A percentile compares a stretch with the other conserved stretches of the same genome.
Evolutionary conservation across 2,797 vertebrate genomes (phyloP).

Genomic region (Ceyx erithaca): DNA sequence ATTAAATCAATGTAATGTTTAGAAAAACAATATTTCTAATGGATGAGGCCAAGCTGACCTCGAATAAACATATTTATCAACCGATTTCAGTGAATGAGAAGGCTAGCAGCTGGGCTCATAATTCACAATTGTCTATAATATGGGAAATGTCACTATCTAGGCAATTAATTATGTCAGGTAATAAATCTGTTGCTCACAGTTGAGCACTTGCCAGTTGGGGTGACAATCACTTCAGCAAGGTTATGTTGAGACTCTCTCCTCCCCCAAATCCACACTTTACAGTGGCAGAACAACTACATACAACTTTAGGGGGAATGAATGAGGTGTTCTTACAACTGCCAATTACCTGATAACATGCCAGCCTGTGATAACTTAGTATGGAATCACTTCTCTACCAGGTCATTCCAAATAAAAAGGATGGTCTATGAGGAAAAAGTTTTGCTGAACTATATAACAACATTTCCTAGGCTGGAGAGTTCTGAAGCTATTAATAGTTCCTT

Average conservation of each 20-base stretch:
- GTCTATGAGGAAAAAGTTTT: neutral
- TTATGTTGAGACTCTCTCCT: conserved; percentile 17
- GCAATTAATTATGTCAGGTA: conserved; percentile 91
- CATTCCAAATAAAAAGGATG: neutral
- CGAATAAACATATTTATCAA: conserved; percentile 92
- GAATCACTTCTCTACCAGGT: neutral
- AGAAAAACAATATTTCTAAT: conserved; percentile 99
- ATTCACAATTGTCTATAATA: conserved; percentile 93
- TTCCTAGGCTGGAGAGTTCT: neutral
- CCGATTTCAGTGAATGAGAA: conserved; percentile 80
- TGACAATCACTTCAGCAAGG: conserved; percentile 37
- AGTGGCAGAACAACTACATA: neutral
- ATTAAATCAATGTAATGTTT: conserved; percentile 99
- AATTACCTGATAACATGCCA: neutral
- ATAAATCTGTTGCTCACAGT: conserved; percentile 81
- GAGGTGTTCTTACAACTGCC: neutral
- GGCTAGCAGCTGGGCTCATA: conserved; percentile 87
- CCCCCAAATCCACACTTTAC: neutral
- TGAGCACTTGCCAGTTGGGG: conserved; percentile 75
- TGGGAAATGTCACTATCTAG: conserved; percentile 89
- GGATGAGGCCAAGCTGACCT: conserved; percentile 89
- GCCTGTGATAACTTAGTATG: neutral
- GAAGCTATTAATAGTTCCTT: neutral
- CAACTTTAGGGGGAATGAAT: neutral
- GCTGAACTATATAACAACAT: neutral